phyloP scores from a whole-genome alignment of 2,888 invertebrate species.

The Acronicta aceris region DNA sequence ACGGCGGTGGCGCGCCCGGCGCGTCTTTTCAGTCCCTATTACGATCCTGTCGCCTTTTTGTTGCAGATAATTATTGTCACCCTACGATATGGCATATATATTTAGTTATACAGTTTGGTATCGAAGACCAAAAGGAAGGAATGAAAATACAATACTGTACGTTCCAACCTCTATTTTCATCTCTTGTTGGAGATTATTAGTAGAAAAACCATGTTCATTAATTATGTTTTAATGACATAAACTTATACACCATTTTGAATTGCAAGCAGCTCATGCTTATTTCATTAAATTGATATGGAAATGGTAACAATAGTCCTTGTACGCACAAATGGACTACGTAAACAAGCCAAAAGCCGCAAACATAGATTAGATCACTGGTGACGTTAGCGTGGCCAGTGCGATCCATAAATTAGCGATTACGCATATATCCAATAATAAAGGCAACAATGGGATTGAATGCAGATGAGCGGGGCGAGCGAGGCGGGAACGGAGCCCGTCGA shows the following conservation, averaged over 20 bases:
- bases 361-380: slow-evolving; percentile 60
- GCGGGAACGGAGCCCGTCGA: slow-evolving; percentile 72
- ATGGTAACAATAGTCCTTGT: slow-evolving; percentile 31
- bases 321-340: slow-evolving; percentile 25
- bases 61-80: slow-evolving; percentile 83
- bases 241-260: slow-evolving; percentile 9
- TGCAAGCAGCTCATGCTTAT: slow-evolving; percentile 23
- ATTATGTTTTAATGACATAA: slow-evolving; percentile 28
- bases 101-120: slow-evolving; percentile 36
- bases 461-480: slow-evolving; percentile 82
- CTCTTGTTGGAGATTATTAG: slow-evolving; percentile 20
- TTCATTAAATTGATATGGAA: slow-evolving; percentile 39
- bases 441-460: slow-evolving; percentile 89
- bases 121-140: slow-evolving; percentile 30
- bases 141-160: slow-evolving; percentile 27
- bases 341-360: slow-evolving; percentile 47
- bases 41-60: slow-evolving; percentile 85
- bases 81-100: slow-evolving; percentile 67
- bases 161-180: slow-evolving; percentile 19
- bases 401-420: slow-evolving; percentile 88
- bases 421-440: slow-evolving; percentile 85
- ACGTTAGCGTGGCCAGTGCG: slow-evolving; percentile 70
- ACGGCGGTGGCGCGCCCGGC: slow-evolving; percentile 80
- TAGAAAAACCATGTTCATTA: slow-evolving; percentile 25
- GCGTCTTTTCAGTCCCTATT: slow-evolving; percentile 82